Evolutionary conservation across 1,140 invertebrate genomes (phyloP).

Genomic region (Hypothenemus hampei): DNA sequence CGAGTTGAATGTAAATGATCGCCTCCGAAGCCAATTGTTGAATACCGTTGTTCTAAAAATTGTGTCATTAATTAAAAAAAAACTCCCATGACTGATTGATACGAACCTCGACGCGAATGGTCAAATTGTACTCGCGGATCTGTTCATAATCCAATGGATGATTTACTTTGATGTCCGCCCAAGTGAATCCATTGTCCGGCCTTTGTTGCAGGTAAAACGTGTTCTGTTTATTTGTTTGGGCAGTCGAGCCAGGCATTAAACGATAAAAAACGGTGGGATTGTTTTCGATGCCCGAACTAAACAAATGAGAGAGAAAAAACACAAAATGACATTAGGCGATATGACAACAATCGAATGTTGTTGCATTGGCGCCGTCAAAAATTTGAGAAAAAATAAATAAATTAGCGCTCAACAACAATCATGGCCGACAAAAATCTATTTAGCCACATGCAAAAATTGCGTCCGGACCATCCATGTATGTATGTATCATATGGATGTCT

Average conservation of each 20-base stretch:
- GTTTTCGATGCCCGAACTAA: constrained; percentile 91
- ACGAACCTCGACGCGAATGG: constrained; percentile 89
- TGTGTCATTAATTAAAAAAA: constrained; percentile 6
- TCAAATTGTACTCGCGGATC: constrained; percentile 93
- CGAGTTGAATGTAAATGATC: constrained; percentile 87
- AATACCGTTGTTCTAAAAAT: constrained; percentile 82
- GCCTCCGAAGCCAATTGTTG: constrained; percentile 92
- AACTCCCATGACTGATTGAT: constrained; percentile 8
- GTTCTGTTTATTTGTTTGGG: constrained; percentile 92
- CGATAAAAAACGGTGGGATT: constrained; percentile 93
- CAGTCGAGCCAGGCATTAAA: constrained; percentile 89
- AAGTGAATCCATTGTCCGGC: constrained; percentile 82
- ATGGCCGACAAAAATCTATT: constrained; percentile 46
- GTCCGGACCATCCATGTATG: not conserved
- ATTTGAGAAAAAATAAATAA: constrained; percentile 38
- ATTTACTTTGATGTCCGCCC: constrained; percentile 94
- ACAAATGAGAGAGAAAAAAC: constrained; percentile 33
- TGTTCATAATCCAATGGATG: constrained; percentile 92
- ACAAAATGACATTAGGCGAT: not conserved
- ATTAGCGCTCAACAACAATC: constrained; percentile 35
- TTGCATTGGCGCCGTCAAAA: constrained; percentile 27
- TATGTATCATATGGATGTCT: not conserved
- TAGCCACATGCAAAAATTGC: constrained; percentile 43
- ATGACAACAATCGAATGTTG: not conserved
- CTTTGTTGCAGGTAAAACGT: constrained; percentile 93